Evolutionary conservation across 2,888 invertebrate genomes (phyloP).

Genomic region (Petrophora chlorosata): DNA sequence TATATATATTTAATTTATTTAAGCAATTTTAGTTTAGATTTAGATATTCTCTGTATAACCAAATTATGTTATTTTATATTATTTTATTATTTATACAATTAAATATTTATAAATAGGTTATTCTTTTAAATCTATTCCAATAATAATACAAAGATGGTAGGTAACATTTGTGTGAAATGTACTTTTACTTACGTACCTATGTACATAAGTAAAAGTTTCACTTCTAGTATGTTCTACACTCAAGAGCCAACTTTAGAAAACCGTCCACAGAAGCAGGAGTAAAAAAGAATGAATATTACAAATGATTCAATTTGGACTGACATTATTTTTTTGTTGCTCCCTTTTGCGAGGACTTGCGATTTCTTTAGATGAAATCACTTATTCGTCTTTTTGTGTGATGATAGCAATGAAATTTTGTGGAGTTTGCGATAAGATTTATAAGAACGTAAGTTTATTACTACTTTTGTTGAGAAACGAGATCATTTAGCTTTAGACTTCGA

Average conservation of each 20-base stretch:
- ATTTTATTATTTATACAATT: no score
- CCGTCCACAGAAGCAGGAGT: slow-evolving; percentile 60
- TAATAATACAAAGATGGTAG: no score
- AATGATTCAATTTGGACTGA: slow-evolving; percentile 76
- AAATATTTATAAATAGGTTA: no score
- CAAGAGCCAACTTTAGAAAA: slow-evolving; percentile 46
- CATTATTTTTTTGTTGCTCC: slow-evolving; percentile 71
- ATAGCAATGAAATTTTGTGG: slow-evolving; percentile 55
- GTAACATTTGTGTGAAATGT: no score
- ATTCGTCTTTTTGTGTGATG: slow-evolving; percentile 58
- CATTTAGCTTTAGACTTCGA: no score
- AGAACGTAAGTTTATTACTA: slow-evolving; percentile 14
- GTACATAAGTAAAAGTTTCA: no score
- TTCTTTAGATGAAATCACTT: slow-evolving; percentile 66
- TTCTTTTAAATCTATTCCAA: no score
- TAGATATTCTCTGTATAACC: no score
- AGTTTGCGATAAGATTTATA: slow-evolving; percentile 21
- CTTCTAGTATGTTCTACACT: slow-evolving; percentile 39
- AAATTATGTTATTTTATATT: no score
- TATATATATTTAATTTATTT: no score
- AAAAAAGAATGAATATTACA: slow-evolving; percentile 75
- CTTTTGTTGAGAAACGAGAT: slow-evolving; percentile 7
- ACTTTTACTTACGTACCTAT: no score
- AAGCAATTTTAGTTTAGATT: no score
- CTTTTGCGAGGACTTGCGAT: slow-evolving; percentile 54